phyloP scores from a whole-genome alignment of 1,140 invertebrate species.

The Paraescarpia echinospica region DNA sequence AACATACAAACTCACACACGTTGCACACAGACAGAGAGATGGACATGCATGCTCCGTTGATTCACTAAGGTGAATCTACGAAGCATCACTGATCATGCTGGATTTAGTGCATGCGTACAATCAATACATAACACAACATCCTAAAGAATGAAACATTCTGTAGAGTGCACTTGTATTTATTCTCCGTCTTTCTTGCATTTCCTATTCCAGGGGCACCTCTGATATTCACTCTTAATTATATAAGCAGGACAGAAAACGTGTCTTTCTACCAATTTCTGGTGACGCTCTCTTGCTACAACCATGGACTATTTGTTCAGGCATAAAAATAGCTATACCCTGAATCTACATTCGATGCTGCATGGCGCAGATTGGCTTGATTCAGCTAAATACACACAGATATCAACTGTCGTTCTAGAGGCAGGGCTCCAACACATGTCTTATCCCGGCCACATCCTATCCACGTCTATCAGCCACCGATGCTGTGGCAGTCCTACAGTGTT shows the following conservation, averaged over 20 bases:
- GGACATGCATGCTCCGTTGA: background rate
- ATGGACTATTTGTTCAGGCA: background rate
- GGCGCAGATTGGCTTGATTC: background rate
- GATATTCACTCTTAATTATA: background rate
- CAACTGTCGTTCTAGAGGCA: background rate
- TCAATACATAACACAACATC: too few relatives aligned
- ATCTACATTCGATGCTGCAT: background rate
- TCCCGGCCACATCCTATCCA: background rate
- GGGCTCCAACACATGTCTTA: background rate
- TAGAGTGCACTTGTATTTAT: background rate
- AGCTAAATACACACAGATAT: background rate
- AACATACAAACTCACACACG: constrained; percentile 9
- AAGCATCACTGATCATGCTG: background rate
- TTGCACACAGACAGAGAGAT: background rate
- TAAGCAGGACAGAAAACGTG: background rate
- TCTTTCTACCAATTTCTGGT: background rate
- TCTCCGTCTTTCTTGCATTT: background rate
- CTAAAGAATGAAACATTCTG: background rate
- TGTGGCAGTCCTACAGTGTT: background rate
- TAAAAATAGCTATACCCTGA: background rate
- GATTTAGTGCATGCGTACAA: background rate
- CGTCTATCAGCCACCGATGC: background rate
- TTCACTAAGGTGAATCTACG: background rate
- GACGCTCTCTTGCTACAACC: background rate
- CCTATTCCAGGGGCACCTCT: background rate